These are phyloP conservation scores for Otolemur garnettii DNA, from an alignment of 2,113 vertebrate genomes.

Conservation along the genomic window DNA sequence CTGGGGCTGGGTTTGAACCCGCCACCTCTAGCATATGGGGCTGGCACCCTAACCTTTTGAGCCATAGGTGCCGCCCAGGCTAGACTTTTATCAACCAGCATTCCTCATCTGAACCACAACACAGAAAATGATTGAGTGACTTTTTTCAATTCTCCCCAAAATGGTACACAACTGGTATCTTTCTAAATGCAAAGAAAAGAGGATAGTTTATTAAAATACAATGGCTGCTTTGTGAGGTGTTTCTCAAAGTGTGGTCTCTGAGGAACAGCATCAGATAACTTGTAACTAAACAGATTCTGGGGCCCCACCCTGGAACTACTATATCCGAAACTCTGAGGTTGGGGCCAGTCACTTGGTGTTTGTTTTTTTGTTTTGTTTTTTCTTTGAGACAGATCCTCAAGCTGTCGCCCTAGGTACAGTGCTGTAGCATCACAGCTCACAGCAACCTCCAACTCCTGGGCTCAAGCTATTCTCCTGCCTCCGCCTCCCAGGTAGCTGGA, in stretches of 20 bases:
- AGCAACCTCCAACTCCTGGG: no score
- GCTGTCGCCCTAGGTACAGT: no score
- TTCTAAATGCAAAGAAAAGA: slow-evolving; percentile 3
- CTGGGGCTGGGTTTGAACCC: no score
- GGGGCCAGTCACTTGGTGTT: neutral
- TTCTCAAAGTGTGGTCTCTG: neutral
- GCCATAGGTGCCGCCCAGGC: neutral
- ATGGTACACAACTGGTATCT: neutral
- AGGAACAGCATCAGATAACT: neutral
- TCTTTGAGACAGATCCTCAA: no score
- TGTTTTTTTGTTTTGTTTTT: no score
- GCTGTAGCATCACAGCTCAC: no score
- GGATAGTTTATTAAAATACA: neutral
- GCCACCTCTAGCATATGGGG: no score
- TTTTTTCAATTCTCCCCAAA: neutral
- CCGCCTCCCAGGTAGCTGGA: no score
- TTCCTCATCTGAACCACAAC: slow-evolving; percentile 22
- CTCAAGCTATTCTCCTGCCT: no score
- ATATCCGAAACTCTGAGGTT: neutral
- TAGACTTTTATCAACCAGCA: slow-evolving; percentile 54
- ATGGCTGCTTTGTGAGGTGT: slow-evolving; percentile 5
- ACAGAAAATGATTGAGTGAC: neutral
- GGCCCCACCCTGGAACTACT: neutral
- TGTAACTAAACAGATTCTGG: neutral
- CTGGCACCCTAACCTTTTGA: no score